phyloP scores from a whole-genome alignment of 37 sponge, comb jelly and placozoan genomes.

The Oopsacas minuta region DNA sequence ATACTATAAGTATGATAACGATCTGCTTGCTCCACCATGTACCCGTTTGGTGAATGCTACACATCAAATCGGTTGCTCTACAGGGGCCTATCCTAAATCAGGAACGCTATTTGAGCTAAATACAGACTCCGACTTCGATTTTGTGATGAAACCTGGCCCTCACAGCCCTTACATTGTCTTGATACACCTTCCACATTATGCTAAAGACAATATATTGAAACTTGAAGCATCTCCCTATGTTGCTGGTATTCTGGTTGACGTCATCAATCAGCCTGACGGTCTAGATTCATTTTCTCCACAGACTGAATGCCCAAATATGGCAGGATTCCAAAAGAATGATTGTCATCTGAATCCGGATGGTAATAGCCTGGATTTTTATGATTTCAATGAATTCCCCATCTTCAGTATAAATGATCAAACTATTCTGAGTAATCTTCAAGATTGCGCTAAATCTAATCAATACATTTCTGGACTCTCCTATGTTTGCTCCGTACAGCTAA shows the following conservation, averaged over 20 bases:
- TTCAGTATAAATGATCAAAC: not conserved
- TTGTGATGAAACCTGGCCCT: not conserved
- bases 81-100: not conserved
- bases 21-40: not conserved
- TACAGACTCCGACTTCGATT: not conserved
- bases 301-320: not conserved
- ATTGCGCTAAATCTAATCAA: not conserved
- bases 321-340: not conserved
- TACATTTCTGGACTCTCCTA: not conserved
- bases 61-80: not conserved
- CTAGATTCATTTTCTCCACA: not conserved
- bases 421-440: not conserved
- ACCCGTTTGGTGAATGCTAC: not conserved
- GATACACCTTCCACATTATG: not conserved
- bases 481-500: conserved; percentile 1
- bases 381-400: not conserved
- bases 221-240: not conserved
- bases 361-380: not conserved
- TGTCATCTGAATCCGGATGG: not conserved
- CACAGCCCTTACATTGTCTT: not conserved
- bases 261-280: not conserved
- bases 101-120: not conserved
- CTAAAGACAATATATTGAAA: not conserved
- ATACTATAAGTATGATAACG: not conserved
- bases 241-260: not conserved